These are phyloP conservation scores for Epinephelus cyanopodus DNA, from an alignment of 2,113 vertebrate genomes.

Conservation along the genomic window DNA sequence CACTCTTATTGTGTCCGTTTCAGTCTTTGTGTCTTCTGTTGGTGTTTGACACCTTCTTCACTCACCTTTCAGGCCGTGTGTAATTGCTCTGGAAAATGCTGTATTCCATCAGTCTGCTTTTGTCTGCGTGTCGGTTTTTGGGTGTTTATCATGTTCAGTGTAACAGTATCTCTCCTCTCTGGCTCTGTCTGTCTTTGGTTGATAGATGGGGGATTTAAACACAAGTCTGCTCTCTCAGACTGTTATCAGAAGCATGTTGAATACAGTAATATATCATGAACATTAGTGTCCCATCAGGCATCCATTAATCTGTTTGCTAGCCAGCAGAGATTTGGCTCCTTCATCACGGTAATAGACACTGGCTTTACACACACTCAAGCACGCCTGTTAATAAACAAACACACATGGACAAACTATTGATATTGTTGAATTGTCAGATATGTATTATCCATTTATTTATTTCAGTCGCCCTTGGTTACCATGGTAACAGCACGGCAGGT, in stretches of 20 bases:
- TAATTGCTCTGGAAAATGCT: constrained; percentile 40
- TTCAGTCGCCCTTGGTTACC: too few species aligned
- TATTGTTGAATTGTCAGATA: too few species aligned
- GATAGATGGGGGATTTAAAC: constrained; percentile 45
- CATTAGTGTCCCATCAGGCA: constrained; percentile 49
- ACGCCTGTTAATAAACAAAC: not conserved
- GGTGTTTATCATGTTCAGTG: constrained; percentile 34
- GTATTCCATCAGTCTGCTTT: constrained; percentile 13
- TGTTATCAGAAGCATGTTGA: constrained; percentile 43
- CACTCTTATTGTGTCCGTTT: constrained; percentile 21
- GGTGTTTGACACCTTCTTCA: constrained; percentile 20
- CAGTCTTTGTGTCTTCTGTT: constrained; percentile 25
- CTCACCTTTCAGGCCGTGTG: constrained; percentile 5
- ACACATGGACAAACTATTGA: not conserved
- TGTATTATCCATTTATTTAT: too few species aligned
- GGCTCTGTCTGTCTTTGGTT: constrained; percentile 11
- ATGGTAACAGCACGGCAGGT: too few species aligned
- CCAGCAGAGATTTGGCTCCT: constrained; percentile 20
- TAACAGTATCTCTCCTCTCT: constrained; percentile 19
- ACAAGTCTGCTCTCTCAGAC: constrained; percentile 7
- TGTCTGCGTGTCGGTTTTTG: constrained; percentile 9
- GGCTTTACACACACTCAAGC: not conserved
- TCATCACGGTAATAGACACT: constrained; percentile 33
- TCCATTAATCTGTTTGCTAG: constrained; percentile 35
- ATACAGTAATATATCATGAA: constrained; percentile 39